A percentile compares a stretch with the other conserved stretches of the same genome.
Conservation (phyloP, 2,888 invertebrate species). For the Phyto melanocephala region DNA sequence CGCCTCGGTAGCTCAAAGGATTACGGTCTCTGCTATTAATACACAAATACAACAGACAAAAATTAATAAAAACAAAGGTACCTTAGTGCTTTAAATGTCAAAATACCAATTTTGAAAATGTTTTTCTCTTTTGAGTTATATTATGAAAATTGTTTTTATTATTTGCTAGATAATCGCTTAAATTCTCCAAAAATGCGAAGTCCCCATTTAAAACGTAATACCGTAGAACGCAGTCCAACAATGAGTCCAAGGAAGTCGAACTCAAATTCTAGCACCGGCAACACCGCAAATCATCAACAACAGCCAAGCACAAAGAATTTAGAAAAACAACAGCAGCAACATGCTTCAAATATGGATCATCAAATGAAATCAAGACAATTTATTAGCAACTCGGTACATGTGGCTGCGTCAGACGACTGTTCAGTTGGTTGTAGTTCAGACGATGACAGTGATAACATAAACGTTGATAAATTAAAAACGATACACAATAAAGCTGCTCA, state of each 20-base stretch:
- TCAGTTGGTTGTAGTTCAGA: slow-evolving; percentile 81
- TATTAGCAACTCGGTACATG: slow-evolving; percentile 70
- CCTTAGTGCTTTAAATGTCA: not conserved
- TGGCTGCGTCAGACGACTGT: slow-evolving; percentile 74
- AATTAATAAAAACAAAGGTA: slow-evolving; percentile 77
- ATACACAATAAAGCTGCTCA: slow-evolving; percentile 83
- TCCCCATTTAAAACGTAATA: slow-evolving; percentile 74
- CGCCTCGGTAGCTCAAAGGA: slow-evolving; percentile 74
- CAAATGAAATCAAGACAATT: slow-evolving; percentile 68
- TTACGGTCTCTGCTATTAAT: slow-evolving; percentile 73
- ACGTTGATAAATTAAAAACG: slow-evolving; percentile 83
- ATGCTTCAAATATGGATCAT: slow-evolving; percentile 64
- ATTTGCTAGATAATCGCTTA: slow-evolving; percentile 71
- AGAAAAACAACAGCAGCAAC: slow-evolving; percentile 40
- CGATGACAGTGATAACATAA: slow-evolving; percentile 82
- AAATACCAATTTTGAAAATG: slow-evolving; percentile 18
- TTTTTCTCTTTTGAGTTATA: slow-evolving; percentile 46
- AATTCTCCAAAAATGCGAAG: slow-evolving; percentile 77
- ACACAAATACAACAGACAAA: slow-evolving; percentile 76
- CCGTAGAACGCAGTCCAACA: slow-evolving; percentile 72
- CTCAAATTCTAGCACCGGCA: slow-evolving; percentile 30
- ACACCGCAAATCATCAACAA: slow-evolving; percentile 44
- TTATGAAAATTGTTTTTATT: slow-evolving; percentile 32
- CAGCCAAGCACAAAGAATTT: slow-evolving; percentile 42
- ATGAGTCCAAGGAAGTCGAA: slow-evolving; percentile 75